Percentiles rank a stretch among this genome's conserved stretches.
Conservation (phyloP, 1,140 invertebrate genomes). For the Musca vetustissima region DNA sequence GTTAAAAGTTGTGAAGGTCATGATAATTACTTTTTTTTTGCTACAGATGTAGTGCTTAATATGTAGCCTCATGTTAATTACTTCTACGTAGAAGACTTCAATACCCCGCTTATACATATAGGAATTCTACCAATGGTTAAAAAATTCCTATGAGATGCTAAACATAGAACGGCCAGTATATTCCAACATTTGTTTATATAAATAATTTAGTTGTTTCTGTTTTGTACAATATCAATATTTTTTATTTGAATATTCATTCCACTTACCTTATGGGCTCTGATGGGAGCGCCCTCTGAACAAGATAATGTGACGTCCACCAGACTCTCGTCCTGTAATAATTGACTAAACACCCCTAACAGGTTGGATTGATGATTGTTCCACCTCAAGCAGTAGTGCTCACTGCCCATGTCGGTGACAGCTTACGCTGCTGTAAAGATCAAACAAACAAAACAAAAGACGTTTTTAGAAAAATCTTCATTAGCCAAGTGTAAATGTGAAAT, state of each 20-base stretch:
- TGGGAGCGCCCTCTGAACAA: slow-evolving; percentile 89
- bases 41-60: no score
- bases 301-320: slow-evolving; percentile 94
- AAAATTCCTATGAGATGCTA: no score
- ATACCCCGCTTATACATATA: no score
- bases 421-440: slow-evolving; percentile 70
- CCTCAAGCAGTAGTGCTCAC: slow-evolving; percentile 94
- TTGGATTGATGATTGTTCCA: slow-evolving; percentile 96
- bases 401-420: slow-evolving; percentile 90
- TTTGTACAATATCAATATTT: background rate
- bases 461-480: background rate
- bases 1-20: no score
- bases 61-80: no score
- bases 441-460: slow-evolving; percentile 7
- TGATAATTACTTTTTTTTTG: no score
- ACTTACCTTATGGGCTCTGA: slow-evolving; percentile 86
- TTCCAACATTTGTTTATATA: no score
- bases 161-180: no score
- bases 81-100: no score
- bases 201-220: no score
- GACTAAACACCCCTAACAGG: slow-evolving; percentile 91
- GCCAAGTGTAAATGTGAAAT: background rate
- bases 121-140: no score
- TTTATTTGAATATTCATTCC: background rate
- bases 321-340: slow-evolving; percentile 90